Conservation (phyloP, 1,140 invertebrate species). For the Sinella curviseta region DNA sequence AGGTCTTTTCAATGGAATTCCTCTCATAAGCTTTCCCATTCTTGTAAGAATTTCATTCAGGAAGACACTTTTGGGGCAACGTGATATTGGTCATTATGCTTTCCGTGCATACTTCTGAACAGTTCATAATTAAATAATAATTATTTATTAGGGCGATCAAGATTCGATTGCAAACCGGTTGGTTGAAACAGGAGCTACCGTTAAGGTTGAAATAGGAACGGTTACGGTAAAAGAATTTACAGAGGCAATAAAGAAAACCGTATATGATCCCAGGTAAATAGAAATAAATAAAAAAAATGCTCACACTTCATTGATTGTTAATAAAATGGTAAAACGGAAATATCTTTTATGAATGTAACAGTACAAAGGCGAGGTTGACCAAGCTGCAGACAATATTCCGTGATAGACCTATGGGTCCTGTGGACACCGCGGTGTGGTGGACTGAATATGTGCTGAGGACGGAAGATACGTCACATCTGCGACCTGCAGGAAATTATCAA, state of each 20-base stretch:
- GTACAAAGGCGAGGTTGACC: conserved; percentile 22
- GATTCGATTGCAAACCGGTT: background rate
- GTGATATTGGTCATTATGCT: background rate
- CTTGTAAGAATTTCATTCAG: conserved; percentile 15
- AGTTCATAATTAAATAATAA: background rate
- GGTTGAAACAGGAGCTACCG: background rate
- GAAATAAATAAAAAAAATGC: background rate
- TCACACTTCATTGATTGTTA: background rate
- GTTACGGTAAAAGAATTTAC: background rate
- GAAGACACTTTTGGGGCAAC: background rate
- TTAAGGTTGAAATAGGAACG: background rate
- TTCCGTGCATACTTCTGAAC: background rate
- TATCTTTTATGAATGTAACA: no score
- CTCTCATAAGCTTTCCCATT: conserved; percentile 8
- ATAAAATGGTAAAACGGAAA: no score
- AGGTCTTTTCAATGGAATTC: background rate
- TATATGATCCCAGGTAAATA: background rate
- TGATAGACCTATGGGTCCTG: conserved; percentile 38
- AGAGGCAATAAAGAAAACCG: background rate
- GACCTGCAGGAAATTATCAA: conserved; percentile 32
- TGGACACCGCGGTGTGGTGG: conserved; percentile 46
- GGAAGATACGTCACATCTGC: conserved; percentile 28
- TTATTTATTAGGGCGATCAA: conserved; percentile 1
- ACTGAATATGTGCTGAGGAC: conserved; percentile 47
- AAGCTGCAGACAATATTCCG: conserved; percentile 19